Conservation (phyloP, 1,140 invertebrate species). For the Eriocheir sinensis region DNA sequence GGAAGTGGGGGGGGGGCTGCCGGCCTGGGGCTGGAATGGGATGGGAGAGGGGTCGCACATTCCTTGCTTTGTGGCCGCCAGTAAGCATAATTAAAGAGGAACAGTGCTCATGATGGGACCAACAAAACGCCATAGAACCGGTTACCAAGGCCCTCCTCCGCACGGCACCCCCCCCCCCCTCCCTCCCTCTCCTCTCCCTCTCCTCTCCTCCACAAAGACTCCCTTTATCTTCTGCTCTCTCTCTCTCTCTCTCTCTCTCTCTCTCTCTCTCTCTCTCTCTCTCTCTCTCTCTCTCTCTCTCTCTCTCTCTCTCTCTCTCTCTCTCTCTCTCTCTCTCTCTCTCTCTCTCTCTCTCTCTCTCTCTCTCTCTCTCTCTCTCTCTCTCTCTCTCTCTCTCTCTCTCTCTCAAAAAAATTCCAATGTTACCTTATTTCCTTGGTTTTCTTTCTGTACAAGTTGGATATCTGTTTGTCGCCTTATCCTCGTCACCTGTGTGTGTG, state of each 20-base stretch:
- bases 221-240: background rate
- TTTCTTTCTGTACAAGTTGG: background rate
- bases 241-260: slow-evolving; percentile 25
- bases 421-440: background rate
- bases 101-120: slow-evolving; percentile 21
- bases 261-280: background rate
- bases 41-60: background rate
- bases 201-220: background rate
- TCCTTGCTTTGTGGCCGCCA: slow-evolving; percentile 1
- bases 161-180: background rate
- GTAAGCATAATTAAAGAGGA: slow-evolving; percentile 16
- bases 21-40: no score
- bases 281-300: background rate
- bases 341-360: background rate
- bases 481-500: background rate
- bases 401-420: no score
- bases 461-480: background rate
- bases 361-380: slow-evolving; percentile 13
- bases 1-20: background rate
- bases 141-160: background rate
- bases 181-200: background rate
- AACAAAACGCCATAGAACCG: background rate
- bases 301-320: slow-evolving; percentile 3
- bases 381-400: slow-evolving; percentile 22
- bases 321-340: slow-evolving; percentile 26